Evolutionary conservation across 1,140 invertebrate genomes (phyloP).

Genomic region (Cyphomyrmex costatus): DNA sequence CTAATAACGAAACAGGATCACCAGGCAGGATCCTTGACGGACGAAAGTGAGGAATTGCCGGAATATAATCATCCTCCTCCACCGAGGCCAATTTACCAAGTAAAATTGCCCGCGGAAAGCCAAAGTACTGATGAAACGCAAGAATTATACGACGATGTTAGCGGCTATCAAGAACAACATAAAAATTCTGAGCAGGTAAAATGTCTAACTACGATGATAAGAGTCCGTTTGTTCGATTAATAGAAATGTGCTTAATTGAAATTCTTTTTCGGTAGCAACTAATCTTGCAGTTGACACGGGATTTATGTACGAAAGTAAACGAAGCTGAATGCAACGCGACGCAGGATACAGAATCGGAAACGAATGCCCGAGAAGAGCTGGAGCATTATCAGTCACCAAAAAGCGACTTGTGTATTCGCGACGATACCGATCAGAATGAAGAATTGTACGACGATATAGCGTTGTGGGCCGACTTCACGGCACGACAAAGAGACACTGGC

Average conservation of each 20-base stretch:
- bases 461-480: slow-evolving; percentile 74
- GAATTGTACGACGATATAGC: slow-evolving; percentile 81
- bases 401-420: slow-evolving; percentile 42
- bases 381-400: slow-evolving; percentile 81
- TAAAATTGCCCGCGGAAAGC: slow-evolving; percentile 22
- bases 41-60: slow-evolving; percentile 20
- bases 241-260: not conserved
- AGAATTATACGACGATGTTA: slow-evolving; percentile 78
- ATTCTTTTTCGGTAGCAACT: slow-evolving; percentile 5
- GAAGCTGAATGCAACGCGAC: not conserved
- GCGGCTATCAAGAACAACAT: not conserved
- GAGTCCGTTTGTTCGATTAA: not conserved
- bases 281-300: too few relatives aligned
- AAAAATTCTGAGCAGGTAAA: not conserved
- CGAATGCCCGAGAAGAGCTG: slow-evolving; percentile 12
- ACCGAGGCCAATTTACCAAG: slow-evolving; percentile 73
- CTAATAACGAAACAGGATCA: not conserved
- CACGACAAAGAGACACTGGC: slow-evolving; percentile 70
- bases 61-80: slow-evolving; percentile 77
- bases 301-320: not conserved
- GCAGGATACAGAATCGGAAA: not conserved
- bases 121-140: slow-evolving; percentile 6
- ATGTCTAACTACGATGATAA: not conserved
- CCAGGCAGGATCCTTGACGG: not conserved
- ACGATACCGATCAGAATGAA: slow-evolving; percentile 61